Conservation (phyloP, 1,140 invertebrate species). For the Oedothorax gibbosus region DNA sequence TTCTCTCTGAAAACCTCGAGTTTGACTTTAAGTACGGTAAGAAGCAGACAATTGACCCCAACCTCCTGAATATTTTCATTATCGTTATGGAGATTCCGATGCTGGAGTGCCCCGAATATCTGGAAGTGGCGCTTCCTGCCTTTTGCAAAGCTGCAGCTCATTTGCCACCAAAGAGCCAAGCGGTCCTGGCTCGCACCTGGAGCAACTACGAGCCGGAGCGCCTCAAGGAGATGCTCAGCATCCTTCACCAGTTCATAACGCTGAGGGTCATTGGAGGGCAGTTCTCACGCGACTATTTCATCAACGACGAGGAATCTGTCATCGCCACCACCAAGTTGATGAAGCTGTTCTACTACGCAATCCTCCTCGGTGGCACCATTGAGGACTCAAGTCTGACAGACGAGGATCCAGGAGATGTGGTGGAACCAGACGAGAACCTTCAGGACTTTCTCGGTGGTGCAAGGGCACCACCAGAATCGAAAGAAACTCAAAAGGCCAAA, state of each 20-base stretch:
- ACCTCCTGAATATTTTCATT: constrained; percentile 81
- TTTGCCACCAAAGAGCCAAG: constrained; percentile 82
- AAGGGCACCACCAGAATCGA: constrained; percentile 65
- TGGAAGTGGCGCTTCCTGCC: constrained; percentile 84
- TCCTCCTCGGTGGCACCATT: constrained; percentile 80
- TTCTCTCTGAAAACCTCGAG: constrained; percentile 79
- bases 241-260: constrained; percentile 89
- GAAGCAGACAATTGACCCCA: constrained; percentile 69
- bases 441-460: constrained; percentile 66
- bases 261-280: constrained; percentile 79
- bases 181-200: constrained; percentile 83
- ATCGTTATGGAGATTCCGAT: constrained; percentile 90
- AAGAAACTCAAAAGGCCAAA: constrained; percentile 63
- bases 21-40: constrained; percentile 78
- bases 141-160: constrained; percentile 81
- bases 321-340: constrained; percentile 73
- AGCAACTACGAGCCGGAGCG: constrained; percentile 78
- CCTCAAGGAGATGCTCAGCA: constrained; percentile 80
- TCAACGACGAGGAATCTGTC: constrained; percentile 86
- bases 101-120: constrained; percentile 82
- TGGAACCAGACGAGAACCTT: constrained; percentile 63
- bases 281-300: constrained; percentile 79
- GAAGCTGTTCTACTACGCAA: constrained; percentile 90
- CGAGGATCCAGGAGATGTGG: constrained; percentile 21
- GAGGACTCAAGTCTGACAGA: constrained; percentile 66